A percentile compares a stretch with the other conserved stretches of the same genome.
These are phyloP conservation scores for Molanna angustata DNA, from an alignment of 2,888 invertebrate species.

Conservation along the genomic window DNA sequence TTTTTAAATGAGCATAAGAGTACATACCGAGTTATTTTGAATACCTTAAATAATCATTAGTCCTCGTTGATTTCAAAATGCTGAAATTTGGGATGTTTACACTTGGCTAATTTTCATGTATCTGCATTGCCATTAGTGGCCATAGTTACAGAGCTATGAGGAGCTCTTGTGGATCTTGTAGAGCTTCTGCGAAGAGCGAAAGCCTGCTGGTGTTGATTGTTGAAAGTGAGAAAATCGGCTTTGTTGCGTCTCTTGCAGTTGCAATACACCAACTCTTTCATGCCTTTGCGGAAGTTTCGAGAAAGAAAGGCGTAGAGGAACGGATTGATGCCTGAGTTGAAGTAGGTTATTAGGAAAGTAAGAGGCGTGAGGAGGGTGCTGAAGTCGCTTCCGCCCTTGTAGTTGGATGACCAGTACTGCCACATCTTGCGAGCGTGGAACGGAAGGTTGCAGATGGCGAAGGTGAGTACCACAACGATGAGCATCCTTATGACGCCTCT, in stretches of 20 bases:
- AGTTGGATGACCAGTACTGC: slow-evolving; percentile 75
- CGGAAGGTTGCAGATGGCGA: slow-evolving; percentile 86
- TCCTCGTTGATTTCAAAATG: slow-evolving; percentile 14
- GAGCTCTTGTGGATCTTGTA: slow-evolving; percentile 53
- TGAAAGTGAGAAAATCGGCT: slow-evolving; percentile 52
- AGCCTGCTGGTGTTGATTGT: slow-evolving; percentile 49
- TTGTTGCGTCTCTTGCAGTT: slow-evolving; percentile 26
- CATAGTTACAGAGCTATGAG: slow-evolving; percentile 55
- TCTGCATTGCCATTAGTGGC: slow-evolving; percentile 51
- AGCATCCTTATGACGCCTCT: slow-evolving; percentile 86
- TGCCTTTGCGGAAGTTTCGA: slow-evolving; percentile 79
- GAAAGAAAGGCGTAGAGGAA: slow-evolving; percentile 84
- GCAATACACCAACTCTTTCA: slow-evolving; percentile 68
- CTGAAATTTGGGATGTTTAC: background rate
- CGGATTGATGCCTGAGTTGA: slow-evolving; percentile 89
- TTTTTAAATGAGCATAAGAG: too few species aligned
- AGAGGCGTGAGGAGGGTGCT: slow-evolving; percentile 78
- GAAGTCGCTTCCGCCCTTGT: slow-evolving; percentile 70
- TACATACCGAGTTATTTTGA: too few species aligned
- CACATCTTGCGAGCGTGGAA: slow-evolving; percentile 86
- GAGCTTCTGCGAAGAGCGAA: slow-evolving; percentile 49
- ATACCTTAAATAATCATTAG: too few species aligned
- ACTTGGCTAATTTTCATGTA: slow-evolving; percentile 42
- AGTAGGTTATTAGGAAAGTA: slow-evolving; percentile 83
- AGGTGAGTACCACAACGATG: slow-evolving; percentile 83